These are phyloP conservation scores for Chelmon rostratus DNA, from an alignment of 2,797 vertebrate species.

Conservation along the genomic window DNA sequence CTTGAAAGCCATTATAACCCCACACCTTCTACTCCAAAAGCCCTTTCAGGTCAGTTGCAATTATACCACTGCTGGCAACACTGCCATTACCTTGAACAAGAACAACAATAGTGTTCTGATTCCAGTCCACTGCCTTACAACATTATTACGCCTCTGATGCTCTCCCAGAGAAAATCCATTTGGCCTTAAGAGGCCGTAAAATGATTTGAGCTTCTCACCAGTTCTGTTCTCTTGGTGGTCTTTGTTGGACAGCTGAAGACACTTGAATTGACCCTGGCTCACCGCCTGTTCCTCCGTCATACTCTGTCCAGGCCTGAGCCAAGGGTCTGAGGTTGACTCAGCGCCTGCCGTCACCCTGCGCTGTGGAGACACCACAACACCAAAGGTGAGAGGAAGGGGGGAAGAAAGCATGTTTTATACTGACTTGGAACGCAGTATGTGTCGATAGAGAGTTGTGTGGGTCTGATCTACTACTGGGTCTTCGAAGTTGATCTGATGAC, in stretches of 20 bases:
- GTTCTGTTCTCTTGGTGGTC: slow-evolving; percentile 75
- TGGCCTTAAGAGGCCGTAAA: slow-evolving; percentile 18
- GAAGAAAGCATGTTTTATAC: neutral
- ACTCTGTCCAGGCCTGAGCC: slow-evolving; percentile 67
- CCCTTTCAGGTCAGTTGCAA: neutral
- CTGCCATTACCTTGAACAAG: slow-evolving; percentile 9
- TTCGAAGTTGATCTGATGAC: slow-evolving; percentile 42
- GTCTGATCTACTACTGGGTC: slow-evolving; percentile 31
- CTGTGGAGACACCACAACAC: slow-evolving; percentile 68
- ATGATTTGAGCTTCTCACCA: slow-evolving; percentile 74
- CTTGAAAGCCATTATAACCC: slow-evolving; percentile 5
- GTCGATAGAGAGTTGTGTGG: neutral
- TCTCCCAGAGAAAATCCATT: slow-evolving; percentile 45
- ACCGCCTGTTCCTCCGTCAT: slow-evolving; percentile 59
- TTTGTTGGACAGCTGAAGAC: slow-evolving; percentile 73
- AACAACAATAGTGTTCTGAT: slow-evolving; percentile 13
- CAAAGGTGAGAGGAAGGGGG: slow-evolving; percentile 30
- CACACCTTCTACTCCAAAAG: neutral
- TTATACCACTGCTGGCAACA: neutral
- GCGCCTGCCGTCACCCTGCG: slow-evolving; percentile 28
- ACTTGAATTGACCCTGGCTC: slow-evolving; percentile 80
- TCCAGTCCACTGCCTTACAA: slow-evolving; percentile 3
- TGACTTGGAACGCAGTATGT: neutral
- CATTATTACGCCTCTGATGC: slow-evolving; percentile 6
- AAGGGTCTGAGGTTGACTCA: slow-evolving; percentile 66